Percentiles rank a stretch among this genome's conserved stretches.
phyloP scores from a whole-genome alignment of 1,140 invertebrate species.

The Pantala flavescens region DNA sequence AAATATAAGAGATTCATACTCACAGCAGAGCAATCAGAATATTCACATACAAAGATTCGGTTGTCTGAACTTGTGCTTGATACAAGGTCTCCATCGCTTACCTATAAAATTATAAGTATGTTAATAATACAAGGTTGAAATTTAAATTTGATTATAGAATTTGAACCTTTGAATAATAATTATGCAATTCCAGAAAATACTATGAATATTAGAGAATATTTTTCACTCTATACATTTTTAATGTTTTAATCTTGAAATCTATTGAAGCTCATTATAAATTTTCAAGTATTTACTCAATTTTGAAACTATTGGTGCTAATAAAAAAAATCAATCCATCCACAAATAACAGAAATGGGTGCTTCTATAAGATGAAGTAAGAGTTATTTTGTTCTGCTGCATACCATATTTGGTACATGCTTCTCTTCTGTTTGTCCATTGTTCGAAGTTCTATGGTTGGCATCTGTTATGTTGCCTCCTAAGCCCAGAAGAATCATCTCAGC shows the following conservation, averaged over 20 bases:
- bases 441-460: background rate
- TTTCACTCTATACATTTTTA: too few relatives aligned
- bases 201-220: too few relatives aligned
- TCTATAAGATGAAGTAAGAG: conserved; percentile 1
- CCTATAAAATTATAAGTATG: conserved; percentile 23
- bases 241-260: too few relatives aligned
- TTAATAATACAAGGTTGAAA: too few relatives aligned
- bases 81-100: conserved; percentile 28
- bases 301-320: too few relatives aligned
- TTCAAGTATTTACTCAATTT: too few relatives aligned
- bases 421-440: background rate
- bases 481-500: background rate
- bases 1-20: conserved; percentile 30
- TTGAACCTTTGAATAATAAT: too few relatives aligned
- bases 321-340: too few relatives aligned
- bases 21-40: conserved; percentile 55
- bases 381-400: background rate
- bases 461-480: background rate
- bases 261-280: too few relatives aligned
- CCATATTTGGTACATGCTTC: background rate
- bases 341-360: background rate
- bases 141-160: too few relatives aligned
- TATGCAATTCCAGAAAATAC: too few relatives aligned
- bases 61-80: conserved; percentile 31
- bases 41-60: conserved; percentile 49